Evolutionary conservation across 2,888 invertebrate species (phyloP).

Genomic region (Metopia argyrocephala): DNA sequence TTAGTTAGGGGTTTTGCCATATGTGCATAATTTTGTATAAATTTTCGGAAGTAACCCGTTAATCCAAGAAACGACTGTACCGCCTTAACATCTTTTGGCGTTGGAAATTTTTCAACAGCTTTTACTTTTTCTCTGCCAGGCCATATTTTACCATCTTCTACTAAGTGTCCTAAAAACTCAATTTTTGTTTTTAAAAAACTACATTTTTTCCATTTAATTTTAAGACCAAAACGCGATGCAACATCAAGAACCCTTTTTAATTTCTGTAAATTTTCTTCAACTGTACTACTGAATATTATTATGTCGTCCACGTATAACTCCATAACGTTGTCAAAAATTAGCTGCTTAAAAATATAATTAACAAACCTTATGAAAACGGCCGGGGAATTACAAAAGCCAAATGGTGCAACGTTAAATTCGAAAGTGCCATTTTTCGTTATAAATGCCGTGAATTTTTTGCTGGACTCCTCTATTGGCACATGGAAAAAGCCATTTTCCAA

Average conservation of each 20-base stretch:
- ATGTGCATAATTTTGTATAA: no score
- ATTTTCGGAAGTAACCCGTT: slow-evolving; percentile 49
- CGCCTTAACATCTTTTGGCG: no score
- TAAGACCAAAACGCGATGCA: background rate
- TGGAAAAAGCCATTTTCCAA: slow-evolving; percentile 53
- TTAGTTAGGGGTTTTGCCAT: no score
- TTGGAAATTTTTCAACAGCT: no score
- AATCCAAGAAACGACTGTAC: slow-evolving; percentile 29
- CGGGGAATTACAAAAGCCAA: slow-evolving; percentile 52
- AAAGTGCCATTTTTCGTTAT: slow-evolving; percentile 27
- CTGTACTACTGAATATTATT: slow-evolving; percentile 48
- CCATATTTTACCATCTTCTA: slow-evolving; percentile 22
- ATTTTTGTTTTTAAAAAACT: slow-evolving; percentile 35
- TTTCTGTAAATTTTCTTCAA: slow-evolving; percentile 45
- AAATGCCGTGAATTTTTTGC: slow-evolving; percentile 39
- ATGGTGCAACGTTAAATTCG: slow-evolving; percentile 40
- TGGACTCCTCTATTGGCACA: slow-evolving; percentile 39
- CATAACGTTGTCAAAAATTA: slow-evolving; percentile 36
- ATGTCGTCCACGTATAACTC: slow-evolving; percentile 27
- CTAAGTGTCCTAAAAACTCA: slow-evolving; percentile 27
- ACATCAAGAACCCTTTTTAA: slow-evolving; percentile 36
- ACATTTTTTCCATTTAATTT: slow-evolving; percentile 28
- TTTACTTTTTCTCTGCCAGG: slow-evolving; percentile 39
- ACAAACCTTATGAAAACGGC: slow-evolving; percentile 50
- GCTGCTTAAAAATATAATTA: slow-evolving; percentile 47